A percentile compares a stretch with the other conserved stretches of the same genome.
These are phyloP conservation scores for Trogon surrucura DNA, from an alignment of 2,113 vertebrate genomes.

Conservation along the genomic window DNA sequence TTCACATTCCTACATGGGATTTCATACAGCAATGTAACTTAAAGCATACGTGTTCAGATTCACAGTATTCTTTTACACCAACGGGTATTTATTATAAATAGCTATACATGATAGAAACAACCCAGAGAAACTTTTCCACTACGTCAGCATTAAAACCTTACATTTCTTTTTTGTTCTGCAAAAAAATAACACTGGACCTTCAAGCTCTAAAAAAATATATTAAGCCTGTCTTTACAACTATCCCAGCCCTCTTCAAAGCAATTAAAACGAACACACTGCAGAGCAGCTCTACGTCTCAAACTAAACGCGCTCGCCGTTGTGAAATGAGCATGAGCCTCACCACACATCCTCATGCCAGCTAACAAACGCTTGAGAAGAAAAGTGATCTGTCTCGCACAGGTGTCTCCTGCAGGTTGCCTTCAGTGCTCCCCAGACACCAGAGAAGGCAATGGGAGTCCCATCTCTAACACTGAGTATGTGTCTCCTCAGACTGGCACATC, in stretches of 20 bases:
- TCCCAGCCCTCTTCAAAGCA: not conserved
- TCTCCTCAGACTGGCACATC: not conserved
- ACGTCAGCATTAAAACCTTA: not conserved
- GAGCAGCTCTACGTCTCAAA: not conserved
- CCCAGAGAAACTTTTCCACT: not conserved
- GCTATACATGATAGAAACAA: not conserved
- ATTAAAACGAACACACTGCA: not conserved
- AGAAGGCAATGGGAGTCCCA: not conserved
- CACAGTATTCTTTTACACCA: not conserved
- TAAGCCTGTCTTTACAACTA: not conserved
- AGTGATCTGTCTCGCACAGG: not conserved
- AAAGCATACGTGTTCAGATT: not conserved
- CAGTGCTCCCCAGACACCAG: not conserved
- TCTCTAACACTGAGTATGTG: not conserved
- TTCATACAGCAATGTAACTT: not conserved
- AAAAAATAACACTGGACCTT: not conserved
- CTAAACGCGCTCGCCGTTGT: not conserved
- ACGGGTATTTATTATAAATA: not conserved
- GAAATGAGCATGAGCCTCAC: not conserved
- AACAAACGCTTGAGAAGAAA: not conserved
- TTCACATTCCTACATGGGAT: not conserved
- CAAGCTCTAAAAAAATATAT: not conserved
- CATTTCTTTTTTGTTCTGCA: not conserved
- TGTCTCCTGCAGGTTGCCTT: not conserved
- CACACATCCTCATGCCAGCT: not conserved